phyloP scores from a whole-genome alignment of 1,140 invertebrate genomes.

The Atta texana region DNA sequence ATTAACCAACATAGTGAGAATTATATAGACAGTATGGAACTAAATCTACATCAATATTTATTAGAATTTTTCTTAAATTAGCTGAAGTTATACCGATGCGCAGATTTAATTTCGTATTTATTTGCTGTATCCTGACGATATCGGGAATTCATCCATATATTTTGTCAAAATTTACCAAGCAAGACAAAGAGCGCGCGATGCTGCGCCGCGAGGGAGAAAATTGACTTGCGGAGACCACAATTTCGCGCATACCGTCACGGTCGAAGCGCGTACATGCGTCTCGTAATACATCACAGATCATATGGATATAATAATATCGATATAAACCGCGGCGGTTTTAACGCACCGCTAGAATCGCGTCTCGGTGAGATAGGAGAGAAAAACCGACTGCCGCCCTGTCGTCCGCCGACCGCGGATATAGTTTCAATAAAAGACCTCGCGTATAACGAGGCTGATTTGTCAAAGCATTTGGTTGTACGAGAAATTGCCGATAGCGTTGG shows the following conservation, averaged over 20 bases:
- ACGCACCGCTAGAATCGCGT: slow-evolving; percentile 10
- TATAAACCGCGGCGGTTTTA: slow-evolving; percentile 34
- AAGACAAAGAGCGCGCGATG: not conserved
- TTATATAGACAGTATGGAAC: too few species aligned
- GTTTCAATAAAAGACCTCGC: slow-evolving; percentile 54
- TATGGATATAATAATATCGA: not conserved
- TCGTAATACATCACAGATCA: not conserved
- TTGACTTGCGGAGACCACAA: slow-evolving; percentile 29
- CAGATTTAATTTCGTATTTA: slow-evolving; percentile 20
- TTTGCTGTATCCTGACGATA: not conserved
- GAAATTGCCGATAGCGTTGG: slow-evolving; percentile 55
- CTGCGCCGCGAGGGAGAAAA: slow-evolving; percentile 11
- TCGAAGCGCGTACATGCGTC: slow-evolving; percentile 9
- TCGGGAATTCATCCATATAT: not conserved
- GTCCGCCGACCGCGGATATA: slow-evolving; percentile 32
- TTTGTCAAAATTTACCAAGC: not conserved
- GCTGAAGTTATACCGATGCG: too few species aligned
- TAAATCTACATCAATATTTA: too few species aligned
- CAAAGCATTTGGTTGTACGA: slow-evolving; percentile 17
- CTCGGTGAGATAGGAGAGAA: not conserved
- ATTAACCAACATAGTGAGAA: too few species aligned
- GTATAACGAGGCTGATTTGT: slow-evolving; percentile 63
- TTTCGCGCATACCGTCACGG: slow-evolving; percentile 34
- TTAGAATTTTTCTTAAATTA: too few species aligned
- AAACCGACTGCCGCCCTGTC: slow-evolving; percentile 13